Conservation (phyloP, 2,888 invertebrate genomes). For the Calameuta filiformis region DNA sequence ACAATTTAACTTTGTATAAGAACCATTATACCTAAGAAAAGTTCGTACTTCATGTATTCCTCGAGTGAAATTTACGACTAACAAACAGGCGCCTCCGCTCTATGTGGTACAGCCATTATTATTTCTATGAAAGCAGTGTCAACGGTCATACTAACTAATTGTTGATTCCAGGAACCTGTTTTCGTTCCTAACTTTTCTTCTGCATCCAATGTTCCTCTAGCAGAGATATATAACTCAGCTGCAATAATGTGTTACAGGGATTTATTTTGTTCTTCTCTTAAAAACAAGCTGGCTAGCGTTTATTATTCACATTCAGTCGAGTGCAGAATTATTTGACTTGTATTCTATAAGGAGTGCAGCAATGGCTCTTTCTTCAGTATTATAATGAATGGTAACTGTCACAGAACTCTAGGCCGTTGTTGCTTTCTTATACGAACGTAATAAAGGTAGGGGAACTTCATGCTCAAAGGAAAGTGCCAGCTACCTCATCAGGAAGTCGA, state of each 20-base stretch:
- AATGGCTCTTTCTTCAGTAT: background rate
- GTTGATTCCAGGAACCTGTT: background rate
- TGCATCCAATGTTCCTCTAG: background rate
- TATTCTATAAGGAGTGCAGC: background rate
- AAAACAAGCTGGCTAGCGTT: background rate
- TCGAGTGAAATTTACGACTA: background rate
- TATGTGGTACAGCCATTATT: background rate
- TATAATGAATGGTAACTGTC: background rate
- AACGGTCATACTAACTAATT: background rate
- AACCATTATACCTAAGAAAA: background rate
- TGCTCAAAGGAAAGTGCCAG: constrained; percentile 28
- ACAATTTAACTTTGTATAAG: background rate
- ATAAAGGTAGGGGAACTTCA: constrained; percentile 28
- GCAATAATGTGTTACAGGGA: background rate
- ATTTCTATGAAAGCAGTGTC: background rate
- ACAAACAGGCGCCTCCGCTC: background rate
- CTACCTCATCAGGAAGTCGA: constrained; percentile 21
- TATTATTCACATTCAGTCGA: background rate
- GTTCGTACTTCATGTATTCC: background rate
- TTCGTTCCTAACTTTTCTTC: background rate
- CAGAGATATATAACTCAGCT: background rate
- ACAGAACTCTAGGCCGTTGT: background rate
- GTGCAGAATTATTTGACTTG: background rate
- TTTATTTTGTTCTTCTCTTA: background rate
- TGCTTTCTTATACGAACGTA: constrained; percentile 1